Evolutionary conservation across 2,113 vertebrate genomes (phyloP).

Genomic region (Anolis sagrei): DNA sequence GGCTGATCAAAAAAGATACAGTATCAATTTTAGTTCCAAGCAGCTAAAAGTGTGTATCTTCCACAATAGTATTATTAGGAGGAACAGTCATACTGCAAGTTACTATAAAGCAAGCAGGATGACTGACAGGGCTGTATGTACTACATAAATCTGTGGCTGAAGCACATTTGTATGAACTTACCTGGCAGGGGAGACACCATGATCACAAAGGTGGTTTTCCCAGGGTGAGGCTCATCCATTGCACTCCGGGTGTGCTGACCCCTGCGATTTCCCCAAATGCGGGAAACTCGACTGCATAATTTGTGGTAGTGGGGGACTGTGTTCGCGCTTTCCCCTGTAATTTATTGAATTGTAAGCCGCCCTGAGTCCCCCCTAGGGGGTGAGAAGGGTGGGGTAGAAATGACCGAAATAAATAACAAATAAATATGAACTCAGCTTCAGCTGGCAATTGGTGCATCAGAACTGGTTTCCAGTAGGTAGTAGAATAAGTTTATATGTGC

Average conservation of each 20-base stretch:
- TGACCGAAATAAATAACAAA: too few species aligned
- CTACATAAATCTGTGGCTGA: background rate
- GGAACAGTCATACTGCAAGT: background rate
- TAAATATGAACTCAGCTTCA: background rate
- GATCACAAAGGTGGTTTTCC: too few species aligned
- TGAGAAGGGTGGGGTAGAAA: too few species aligned
- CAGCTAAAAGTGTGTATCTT: background rate
- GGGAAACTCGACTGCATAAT: too few species aligned
- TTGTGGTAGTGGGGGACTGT: too few species aligned
- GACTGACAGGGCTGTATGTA: background rate
- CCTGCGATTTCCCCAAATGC: too few species aligned
- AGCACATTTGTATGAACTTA: background rate
- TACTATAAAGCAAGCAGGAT: background rate
- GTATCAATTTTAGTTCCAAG: background rate
- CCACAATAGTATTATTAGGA: background rate
- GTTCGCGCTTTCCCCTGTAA: too few species aligned
- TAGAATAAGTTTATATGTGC: background rate
- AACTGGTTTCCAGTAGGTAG: background rate
- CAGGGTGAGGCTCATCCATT: too few species aligned
- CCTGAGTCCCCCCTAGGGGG: too few species aligned
- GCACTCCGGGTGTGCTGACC: too few species aligned
- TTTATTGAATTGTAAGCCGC: too few species aligned
- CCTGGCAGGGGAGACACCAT: too few species aligned
- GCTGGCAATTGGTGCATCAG: background rate
- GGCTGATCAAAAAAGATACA: background rate